Conservation (phyloP, 1,140 invertebrate species). For the Magallana angulata region DNA sequence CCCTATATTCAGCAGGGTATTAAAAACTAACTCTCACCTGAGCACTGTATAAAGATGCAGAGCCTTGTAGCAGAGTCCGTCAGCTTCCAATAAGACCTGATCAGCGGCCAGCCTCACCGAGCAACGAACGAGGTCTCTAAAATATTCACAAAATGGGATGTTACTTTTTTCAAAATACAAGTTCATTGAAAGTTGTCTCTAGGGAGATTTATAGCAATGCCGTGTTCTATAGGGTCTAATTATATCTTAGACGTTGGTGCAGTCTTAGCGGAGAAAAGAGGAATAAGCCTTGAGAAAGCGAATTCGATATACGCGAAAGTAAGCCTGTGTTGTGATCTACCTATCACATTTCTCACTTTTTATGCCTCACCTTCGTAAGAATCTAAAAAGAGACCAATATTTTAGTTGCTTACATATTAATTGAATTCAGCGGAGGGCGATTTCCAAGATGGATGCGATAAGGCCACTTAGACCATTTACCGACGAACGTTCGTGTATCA, state of each 20-base stretch:
- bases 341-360: conserved; percentile 38
- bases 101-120: not conserved
- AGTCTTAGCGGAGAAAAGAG: conserved; percentile 3
- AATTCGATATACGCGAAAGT: conserved; percentile 14
- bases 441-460: conserved; percentile 45
- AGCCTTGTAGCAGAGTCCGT: not conserved
- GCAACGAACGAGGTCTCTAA: conserved; percentile 31
- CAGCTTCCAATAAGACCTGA: not conserved
- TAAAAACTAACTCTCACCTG: conserved; percentile 35
- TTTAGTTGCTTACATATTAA: conserved; percentile 41
- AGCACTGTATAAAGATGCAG: not conserved
- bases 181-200: conserved; percentile 35
- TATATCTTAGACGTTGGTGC: conserved; percentile 36
- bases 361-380: conserved; percentile 27
- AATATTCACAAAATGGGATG: conserved; percentile 44
- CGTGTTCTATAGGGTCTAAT: conserved; percentile 29
- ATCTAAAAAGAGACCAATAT: conserved; percentile 22
- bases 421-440: conserved; percentile 51
- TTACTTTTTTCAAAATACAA: conserved; percentile 40
- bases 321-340: not conserved
- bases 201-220: conserved; percentile 38
- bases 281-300: conserved; percentile 27
- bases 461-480: conserved; percentile 47
- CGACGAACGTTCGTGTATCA: conserved; percentile 30
- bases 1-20: conserved; percentile 1